These are phyloP conservation scores for Plagodis pulveraria DNA, from an alignment of 2,888 invertebrate genomes.

Conservation along the genomic window DNA sequence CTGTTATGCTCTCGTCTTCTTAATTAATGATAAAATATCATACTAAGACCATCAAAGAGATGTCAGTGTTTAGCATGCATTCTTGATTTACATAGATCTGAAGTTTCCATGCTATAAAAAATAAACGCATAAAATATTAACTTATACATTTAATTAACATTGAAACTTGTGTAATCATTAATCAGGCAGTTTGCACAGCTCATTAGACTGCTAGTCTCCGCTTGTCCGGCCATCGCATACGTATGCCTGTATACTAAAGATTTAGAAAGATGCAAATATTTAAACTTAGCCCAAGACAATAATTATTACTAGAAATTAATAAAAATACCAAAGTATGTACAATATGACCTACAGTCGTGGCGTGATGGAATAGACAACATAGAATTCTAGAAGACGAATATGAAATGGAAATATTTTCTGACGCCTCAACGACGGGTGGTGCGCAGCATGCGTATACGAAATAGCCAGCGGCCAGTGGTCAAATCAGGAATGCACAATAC, in stretches of 20 bases:
- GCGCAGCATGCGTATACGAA: conserved; percentile 4
- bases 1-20: no score
- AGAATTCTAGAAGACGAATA: no score
- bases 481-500: neutral
- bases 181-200: conserved; percentile 28
- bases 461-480: neutral
- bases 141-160: conserved; percentile 24
- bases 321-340: no score
- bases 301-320: no score
- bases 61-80: conserved; percentile 21
- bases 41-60: no score
- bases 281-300: conserved; percentile 13
- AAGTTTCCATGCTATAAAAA: conserved; percentile 20
- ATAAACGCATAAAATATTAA: conserved; percentile 10
- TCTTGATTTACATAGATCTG: conserved; percentile 3
- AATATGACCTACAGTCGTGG: no score
- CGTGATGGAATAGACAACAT: no score
- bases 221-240: conserved; percentile 33
- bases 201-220: conserved; percentile 31
- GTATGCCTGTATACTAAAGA: conserved; percentile 45
- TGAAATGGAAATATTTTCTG: no score
- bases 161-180: conserved; percentile 14
- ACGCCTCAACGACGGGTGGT: neutral
- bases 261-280: conserved; percentile 35
- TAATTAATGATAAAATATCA: no score